These are phyloP conservation scores for Caradrina clavipalpis DNA, from an alignment of 2,888 invertebrate genomes.

Conservation along the genomic window DNA sequence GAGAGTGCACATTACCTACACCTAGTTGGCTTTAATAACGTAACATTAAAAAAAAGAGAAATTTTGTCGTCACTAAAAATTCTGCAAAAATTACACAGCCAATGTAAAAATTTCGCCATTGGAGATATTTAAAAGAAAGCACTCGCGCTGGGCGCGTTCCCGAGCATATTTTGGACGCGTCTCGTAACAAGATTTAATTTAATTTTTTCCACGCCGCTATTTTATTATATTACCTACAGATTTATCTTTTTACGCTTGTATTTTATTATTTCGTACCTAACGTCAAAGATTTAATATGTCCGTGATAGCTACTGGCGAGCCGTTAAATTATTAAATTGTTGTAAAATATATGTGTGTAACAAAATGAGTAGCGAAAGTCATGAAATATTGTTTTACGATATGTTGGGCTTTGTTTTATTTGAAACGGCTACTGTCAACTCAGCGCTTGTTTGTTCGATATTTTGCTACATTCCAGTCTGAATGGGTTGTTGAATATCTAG, in stretches of 20 bases:
- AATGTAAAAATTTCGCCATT: conserved; percentile 47
- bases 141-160: conserved; percentile 57
- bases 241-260: conserved; percentile 68
- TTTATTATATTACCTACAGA: conserved; percentile 69
- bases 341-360: conserved; percentile 29
- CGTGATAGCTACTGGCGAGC: conserved; percentile 34
- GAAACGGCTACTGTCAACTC: conserved; percentile 66
- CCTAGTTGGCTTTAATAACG: neutral
- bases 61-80: conserved; percentile 10
- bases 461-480: conserved; percentile 68
- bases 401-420: conserved; percentile 65
- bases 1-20: too few species aligned
- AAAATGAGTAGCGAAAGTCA: conserved; percentile 44
- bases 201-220: conserved; percentile 67
- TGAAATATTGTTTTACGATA: conserved; percentile 68
- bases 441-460: conserved; percentile 70
- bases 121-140: conserved; percentile 62
- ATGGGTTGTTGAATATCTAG: conserved; percentile 74
- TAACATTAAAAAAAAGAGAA: conserved; percentile 2
- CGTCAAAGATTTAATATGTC: conserved; percentile 56
- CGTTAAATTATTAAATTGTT: conserved; percentile 40
- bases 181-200: conserved; percentile 71
- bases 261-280: conserved; percentile 67
- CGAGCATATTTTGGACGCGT: conserved; percentile 64
- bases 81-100: conserved; percentile 23